Evolutionary conservation across 2,888 invertebrate species (phyloP).

Genomic region (Mayetiola destructor): DNA sequence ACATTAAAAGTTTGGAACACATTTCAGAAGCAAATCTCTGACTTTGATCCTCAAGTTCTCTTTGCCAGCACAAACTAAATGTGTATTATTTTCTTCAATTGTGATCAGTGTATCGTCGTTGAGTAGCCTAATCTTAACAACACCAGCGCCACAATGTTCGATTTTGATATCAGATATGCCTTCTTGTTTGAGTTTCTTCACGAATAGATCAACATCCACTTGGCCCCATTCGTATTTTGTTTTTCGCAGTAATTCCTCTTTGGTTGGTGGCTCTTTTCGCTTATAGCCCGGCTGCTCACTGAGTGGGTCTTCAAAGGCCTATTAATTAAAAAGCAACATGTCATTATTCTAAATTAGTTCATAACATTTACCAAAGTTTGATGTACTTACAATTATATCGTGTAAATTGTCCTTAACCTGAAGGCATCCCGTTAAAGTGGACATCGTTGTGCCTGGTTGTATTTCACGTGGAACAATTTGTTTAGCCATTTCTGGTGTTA

Average conservation of each 20-base stretch:
- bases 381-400: conserved; percentile 37
- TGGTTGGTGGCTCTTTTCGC: conserved; percentile 29
- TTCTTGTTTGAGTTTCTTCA: conserved; percentile 63
- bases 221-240: conserved; percentile 64
- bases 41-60: conserved; percentile 58
- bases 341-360: not conserved
- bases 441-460: conserved; percentile 53
- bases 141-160: conserved; percentile 49
- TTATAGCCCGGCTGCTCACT: not conserved
- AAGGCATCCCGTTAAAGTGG: conserved; percentile 61
- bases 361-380: not conserved
- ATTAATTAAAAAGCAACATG: not conserved
- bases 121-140: conserved; percentile 71
- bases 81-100: conserved; percentile 77
- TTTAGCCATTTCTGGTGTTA: conserved; percentile 52
- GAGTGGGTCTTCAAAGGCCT: conserved; percentile 6
- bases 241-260: conserved; percentile 39
- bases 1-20: conserved; percentile 55
- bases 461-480: conserved; percentile 54
- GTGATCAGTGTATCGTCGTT: conserved; percentile 78
- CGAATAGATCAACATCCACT: conserved; percentile 63
- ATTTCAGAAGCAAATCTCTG: conserved; percentile 59
- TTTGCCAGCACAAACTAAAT: conserved; percentile 78
- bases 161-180: conserved; percentile 68
- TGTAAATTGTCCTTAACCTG: conserved; percentile 69